Base-by-base conservation (phyloP, 2,888 invertebrate genomes). In the Nasonovia ribisnigri region DNA sequence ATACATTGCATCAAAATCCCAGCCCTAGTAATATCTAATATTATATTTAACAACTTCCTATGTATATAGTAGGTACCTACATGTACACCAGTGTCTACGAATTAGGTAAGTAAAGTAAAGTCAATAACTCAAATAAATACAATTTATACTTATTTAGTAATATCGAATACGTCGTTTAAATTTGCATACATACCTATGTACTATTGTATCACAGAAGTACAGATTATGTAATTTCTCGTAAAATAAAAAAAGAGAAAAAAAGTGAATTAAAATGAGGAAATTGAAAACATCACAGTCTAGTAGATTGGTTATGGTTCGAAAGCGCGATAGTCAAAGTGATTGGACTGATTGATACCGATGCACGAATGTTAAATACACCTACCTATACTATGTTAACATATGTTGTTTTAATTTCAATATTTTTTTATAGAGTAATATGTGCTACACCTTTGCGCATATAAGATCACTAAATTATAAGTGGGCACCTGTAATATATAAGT, bases 271-370 rank as follows among this genome's bases (percentile, higher is more conserved):
- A 77, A 36, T 20, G 36, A 77, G 77, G 36, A 77, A 60, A 87
- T 92, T 84, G 46, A 57, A 92, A 46, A 20, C 57, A 24, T 26
- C n/a, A 26, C 42, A 43, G 42, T 86, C n/a, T 46, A 13, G 84
- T n/a, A 60, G n/a, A 46, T 57, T 26, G 86, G 60, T 92, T 92
- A 92, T 92, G 46, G 43, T 92, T n/a, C 24, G 3, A 60, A 36
- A 87, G 36, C 46, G 46, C 48, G 3, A 67, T 48, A 60, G 89
- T 89, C 5, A 60, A 60, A 36, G 20, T 16, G 20, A 36, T 36
- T 20, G 8, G 77, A 77, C 77, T 77, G 36, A 77, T 77, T 77
- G 77, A 77, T 77, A 26, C 77, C 16, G 29, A 36, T 20, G 2
- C 77, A 77, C 20, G 20, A 20, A 77, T 77, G 6, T 77, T 36